Conservation (phyloP, 2,888 invertebrate genomes). For the Callyntrura guangdongensis region DNA sequence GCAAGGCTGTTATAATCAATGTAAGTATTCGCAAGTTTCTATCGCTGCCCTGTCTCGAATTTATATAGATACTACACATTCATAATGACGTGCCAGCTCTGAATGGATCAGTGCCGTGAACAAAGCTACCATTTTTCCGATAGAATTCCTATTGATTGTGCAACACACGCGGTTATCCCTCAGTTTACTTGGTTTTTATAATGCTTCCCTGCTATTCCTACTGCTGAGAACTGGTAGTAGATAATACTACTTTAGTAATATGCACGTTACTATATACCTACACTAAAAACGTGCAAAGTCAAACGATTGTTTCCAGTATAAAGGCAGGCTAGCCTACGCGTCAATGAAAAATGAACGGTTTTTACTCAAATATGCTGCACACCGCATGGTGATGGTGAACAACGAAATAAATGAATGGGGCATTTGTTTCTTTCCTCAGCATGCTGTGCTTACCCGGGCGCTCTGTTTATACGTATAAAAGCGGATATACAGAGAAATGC, state of each 20-base stretch:
- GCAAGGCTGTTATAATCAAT: too few species aligned
- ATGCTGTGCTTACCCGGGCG: constrained; percentile 32
- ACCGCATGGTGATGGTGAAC: neutral
- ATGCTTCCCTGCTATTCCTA: too few species aligned
- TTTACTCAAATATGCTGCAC: constrained; percentile 1
- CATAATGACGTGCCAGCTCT: too few species aligned
- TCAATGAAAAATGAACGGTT: neutral
- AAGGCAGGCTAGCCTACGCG: neutral
- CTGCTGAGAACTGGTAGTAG: too few species aligned
- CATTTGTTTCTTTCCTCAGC: constrained; percentile 39
- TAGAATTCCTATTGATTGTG: too few species aligned
- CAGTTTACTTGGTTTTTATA: neutral
- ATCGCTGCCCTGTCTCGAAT: too few species aligned
- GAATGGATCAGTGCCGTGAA: too few species aligned
- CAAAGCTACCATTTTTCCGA: too few species aligned
- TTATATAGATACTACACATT: too few species aligned
- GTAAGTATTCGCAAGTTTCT: too few species aligned
- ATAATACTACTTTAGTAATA: neutral
- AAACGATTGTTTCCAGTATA: neutral
- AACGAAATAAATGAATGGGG: constrained; percentile 27
- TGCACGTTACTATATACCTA: neutral
- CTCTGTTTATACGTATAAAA: neutral
- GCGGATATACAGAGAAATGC: neutral
- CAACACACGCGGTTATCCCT: too few species aligned
- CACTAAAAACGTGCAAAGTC: neutral